phyloP scores from a whole-genome alignment of 92 coral and sea anemone genomes.

The Bergia puertoricense region DNA sequence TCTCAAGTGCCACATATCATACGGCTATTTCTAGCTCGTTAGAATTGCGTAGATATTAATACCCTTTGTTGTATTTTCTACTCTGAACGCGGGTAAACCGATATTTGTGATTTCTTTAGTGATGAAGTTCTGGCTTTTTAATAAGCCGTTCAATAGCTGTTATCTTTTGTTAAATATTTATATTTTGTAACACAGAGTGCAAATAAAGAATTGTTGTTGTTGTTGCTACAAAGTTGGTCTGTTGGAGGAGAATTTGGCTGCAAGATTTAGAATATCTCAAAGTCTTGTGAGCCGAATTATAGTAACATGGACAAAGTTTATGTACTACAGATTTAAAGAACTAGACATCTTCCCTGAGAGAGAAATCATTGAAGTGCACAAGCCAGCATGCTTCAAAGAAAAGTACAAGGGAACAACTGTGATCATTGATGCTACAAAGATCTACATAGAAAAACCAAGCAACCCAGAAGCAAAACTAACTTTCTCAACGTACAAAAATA shows the following conservation, averaged over 20 bases:
- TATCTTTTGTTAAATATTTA: no score
- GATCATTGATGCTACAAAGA: constrained; percentile 56
- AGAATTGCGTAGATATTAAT: no score
- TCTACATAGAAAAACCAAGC: constrained; percentile 47
- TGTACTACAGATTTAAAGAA: constrained; percentile 51
- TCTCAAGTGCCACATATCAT: no score
- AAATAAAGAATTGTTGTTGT: no score
- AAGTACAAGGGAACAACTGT: constrained; percentile 41
- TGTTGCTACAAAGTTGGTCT: constrained; percentile 23
- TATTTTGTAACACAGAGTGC: no score
- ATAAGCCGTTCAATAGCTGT: no score
- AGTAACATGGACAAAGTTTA: constrained; percentile 38
- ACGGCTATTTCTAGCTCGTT: no score
- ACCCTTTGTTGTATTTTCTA: no score
- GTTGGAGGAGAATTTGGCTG: constrained; percentile 47
- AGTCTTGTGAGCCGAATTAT: constrained; percentile 29
- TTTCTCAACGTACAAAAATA: constrained; percentile 45
- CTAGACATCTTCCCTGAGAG: constrained; percentile 54
- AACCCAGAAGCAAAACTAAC: constrained; percentile 47
- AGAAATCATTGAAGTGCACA: constrained; percentile 28
- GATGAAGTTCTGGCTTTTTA: no score
- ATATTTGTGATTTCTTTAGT: no score
- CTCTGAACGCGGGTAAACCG: no score
- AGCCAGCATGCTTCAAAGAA: constrained; percentile 50
- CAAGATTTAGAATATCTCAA: constrained; percentile 46